Base-by-base conservation (phyloP, 2,797 vertebrate species). In the Acrossocheilus wenchowensis region DNA sequence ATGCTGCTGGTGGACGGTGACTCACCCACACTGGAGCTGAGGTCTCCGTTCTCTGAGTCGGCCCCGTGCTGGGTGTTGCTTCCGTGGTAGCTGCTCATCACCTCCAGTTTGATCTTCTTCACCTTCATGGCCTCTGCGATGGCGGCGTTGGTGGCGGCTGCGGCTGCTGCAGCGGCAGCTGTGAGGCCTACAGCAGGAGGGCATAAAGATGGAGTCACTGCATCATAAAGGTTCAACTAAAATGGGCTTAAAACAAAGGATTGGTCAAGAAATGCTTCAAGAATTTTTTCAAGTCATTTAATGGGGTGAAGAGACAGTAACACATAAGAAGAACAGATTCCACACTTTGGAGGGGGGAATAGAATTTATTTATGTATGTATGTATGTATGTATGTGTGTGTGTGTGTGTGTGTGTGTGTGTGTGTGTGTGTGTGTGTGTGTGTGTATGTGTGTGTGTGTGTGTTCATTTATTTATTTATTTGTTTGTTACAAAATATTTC, bases 81-180 rank as follows among this genome's bases (percentile, higher is more conserved):
- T 94, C 97, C 92, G 91, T 99, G 98, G 95, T 98, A 99, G 96
- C 96, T 95, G 95, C 97, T 98, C 98, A 99, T 99, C 91, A 98
- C 98, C 97, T 99, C 98, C 93, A 99, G 94, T 95, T 99, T 99
- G 95, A 99, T 99, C 96, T 99, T 99, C 96, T 99, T 99, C 94
- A 98, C 98, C 97, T 99, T 99, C 98, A 99, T 99, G 95, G 98
- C 98, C 96, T 99, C 98, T 17, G 98, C 98, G 86, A 99, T 99
- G 91, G 98, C 98, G 6, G 98, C 98, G 26, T 99, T 99, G 93
- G 98, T 98, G 92, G 97, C 98, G 83, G 98, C 98, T 14, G 97
- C 98, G 69, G 98, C 98, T 0, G 98, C 97, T 17, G 97, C 97
- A 9, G 97, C 97, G 73, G 97, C 98, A 74, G 98, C 98, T 94